These are phyloP conservation scores for Heliothis peltigera DNA, from an alignment of 2,888 invertebrate genomes.

Conservation along the genomic window DNA sequence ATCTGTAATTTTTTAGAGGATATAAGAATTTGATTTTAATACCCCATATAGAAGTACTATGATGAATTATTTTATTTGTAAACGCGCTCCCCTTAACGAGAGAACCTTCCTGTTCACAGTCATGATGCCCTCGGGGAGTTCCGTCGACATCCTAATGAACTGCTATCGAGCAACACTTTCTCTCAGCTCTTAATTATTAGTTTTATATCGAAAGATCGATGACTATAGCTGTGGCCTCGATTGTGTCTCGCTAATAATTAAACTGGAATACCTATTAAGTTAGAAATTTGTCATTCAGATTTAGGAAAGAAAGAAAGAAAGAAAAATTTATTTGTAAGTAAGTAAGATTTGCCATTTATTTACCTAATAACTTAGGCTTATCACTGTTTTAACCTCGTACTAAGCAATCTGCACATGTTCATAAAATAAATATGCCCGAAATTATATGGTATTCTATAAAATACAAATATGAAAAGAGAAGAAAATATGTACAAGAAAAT, in stretches of 20 bases:
- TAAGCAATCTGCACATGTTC: too few relatives aligned
- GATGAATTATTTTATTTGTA: neutral
- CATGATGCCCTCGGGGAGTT: slow-evolving; percentile 13
- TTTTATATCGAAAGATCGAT: slow-evolving; percentile 45
- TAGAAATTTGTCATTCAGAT: slow-evolving; percentile 3
- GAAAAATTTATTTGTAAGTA: neutral
- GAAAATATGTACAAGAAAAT: too few relatives aligned
- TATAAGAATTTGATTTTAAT: neutral
- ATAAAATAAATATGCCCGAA: too few relatives aligned
- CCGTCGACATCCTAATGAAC: slow-evolving; percentile 38
- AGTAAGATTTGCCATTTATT: neutral
- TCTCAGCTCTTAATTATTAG: slow-evolving; percentile 45
- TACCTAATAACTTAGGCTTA: neutral
- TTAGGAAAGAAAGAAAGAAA: neutral
- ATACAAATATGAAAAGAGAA: too few relatives aligned
- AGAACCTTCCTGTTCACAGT: neutral
- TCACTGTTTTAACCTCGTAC: neutral
- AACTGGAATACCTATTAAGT: slow-evolving; percentile 9
- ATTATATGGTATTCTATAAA: too few relatives aligned
- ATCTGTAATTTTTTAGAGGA: too few relatives aligned
- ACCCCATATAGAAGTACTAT: neutral
- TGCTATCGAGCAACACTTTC: slow-evolving; percentile 51
- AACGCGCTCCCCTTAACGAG: slow-evolving; percentile 5
- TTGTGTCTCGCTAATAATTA: slow-evolving; percentile 33
- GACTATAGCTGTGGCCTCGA: slow-evolving; percentile 34